Base-by-base conservation (phyloP, 2,113 vertebrate species). In the Oncorhynchus clarkii region DNA sequence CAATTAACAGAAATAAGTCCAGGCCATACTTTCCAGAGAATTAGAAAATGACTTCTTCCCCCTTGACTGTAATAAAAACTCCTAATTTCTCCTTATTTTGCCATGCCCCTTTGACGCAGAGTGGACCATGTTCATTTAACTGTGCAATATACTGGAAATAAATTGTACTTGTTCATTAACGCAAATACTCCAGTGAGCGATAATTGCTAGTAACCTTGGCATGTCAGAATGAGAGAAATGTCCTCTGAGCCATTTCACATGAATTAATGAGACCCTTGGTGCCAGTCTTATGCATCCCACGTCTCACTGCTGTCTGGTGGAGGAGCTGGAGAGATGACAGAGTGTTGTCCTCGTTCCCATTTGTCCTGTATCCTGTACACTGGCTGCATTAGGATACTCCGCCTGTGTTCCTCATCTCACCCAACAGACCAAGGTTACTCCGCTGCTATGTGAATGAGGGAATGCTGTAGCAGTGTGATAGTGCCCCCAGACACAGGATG, bases 161-260 rank as follows among this genome's bases (percentile, higher is more conserved):
- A 72, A 81, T 76, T 74, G 48, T 22, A 67, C 71, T 80, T 82
- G 13, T 85, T 83, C 79, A 86, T 86, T 78, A 86, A 86, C 74
- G 76, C 79, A 82, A 81, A 84, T 80, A 65, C n/a, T 49, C 71
- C 75, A 76, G 49, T 71, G 49, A 65, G 76, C 29, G 68, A 65
- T 51, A 64, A 31, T 80, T 75, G 14, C 74, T 67, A 22, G 13
- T 0, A 62, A 54, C 73, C 77, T 77, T 49, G 11, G 68, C 12
- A 22, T 1, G 13, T 18, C 66, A 66, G 65, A 73, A 49, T n/a
- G 5, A 22, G 12, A 0, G 20, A 12, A 72, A 67, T n/a, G 59
- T 62, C 59, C 59, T 62, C 59, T 11, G 59, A 22, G 59, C 59
- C 59, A n/a, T 62, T 67, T 27, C 65, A 26, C 65, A 67, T n/a